Conservation (phyloP, 1,140 invertebrate genomes). For the Nephotettix cincticeps region DNA sequence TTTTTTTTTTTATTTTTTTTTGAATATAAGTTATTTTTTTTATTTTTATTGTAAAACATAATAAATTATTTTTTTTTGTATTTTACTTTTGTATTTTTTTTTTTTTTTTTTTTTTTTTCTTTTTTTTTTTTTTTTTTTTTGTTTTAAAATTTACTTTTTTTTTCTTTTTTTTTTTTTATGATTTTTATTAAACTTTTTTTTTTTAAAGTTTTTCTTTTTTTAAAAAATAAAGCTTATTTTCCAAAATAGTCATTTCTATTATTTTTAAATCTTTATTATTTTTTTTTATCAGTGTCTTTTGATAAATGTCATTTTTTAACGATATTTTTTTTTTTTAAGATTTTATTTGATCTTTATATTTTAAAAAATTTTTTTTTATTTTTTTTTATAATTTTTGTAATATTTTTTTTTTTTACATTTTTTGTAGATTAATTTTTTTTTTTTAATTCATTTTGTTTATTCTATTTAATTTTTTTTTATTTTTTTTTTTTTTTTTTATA, state of each 20-base stretch:
- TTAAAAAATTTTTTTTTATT: neutral
- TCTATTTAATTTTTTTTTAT: neutral
- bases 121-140: neutral
- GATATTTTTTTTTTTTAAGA: neutral
- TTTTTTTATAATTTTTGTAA: too few relatives aligned
- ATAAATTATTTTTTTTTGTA: too few relatives aligned
- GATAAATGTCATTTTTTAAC: neutral
- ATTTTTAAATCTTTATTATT: neutral
- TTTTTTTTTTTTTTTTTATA: neutral
- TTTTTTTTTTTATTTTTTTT: too few relatives aligned
- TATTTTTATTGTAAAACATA: too few relatives aligned
- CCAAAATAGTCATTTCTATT: neutral
- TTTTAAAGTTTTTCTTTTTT: neutral
- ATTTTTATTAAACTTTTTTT: neutral
- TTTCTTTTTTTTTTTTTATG: neutral
- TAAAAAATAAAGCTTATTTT: neutral
- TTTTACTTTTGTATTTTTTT: neutral
- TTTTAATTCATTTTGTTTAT: neutral
- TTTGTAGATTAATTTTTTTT: neutral
- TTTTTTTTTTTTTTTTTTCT: neutral
- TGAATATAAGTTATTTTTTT: too few relatives aligned
- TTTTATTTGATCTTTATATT: neutral
- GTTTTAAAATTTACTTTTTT: neutral
- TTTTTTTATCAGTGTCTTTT: neutral
- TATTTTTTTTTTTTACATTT: neutral